Conservation (phyloP, 2,797 vertebrate species). For the Sebastes matsubarae region DNA sequence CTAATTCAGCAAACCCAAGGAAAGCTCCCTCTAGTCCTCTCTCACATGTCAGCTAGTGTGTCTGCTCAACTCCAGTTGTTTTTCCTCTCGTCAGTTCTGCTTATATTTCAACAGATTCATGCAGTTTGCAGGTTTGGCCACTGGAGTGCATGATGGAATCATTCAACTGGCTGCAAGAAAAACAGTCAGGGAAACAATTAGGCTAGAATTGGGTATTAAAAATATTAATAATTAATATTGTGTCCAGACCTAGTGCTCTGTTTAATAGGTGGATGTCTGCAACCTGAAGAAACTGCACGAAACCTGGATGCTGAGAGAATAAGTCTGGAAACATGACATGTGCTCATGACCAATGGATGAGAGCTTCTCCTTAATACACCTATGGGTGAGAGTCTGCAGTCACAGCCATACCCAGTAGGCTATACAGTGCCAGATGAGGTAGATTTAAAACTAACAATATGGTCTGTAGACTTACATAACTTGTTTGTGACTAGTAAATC, state of each 20-base stretch:
- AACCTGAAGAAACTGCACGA: not conserved
- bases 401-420: not conserved
- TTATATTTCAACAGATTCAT: not conserved
- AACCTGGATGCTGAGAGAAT: not conserved
- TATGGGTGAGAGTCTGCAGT: not conserved
- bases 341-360: not conserved
- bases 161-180: not conserved
- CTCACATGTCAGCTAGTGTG: not conserved
- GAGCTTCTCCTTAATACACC: not conserved
- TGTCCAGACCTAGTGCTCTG: not conserved
- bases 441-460: not conserved
- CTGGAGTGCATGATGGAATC: not conserved
- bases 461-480: not conserved
- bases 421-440: not conserved
- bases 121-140: slow-evolving; percentile 32
- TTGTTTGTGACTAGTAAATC: not conserved
- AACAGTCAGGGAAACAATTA: not conserved
- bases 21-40: not conserved
- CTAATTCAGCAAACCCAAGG: not conserved
- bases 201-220: not conserved
- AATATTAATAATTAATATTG: not conserved
- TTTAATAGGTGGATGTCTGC: not conserved
- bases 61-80: not conserved
- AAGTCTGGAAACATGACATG: not conserved
- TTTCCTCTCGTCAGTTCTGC: not conserved